phyloP scores from a whole-genome alignment of 2,888 invertebrate species.

The Leucania comma region DNA sequence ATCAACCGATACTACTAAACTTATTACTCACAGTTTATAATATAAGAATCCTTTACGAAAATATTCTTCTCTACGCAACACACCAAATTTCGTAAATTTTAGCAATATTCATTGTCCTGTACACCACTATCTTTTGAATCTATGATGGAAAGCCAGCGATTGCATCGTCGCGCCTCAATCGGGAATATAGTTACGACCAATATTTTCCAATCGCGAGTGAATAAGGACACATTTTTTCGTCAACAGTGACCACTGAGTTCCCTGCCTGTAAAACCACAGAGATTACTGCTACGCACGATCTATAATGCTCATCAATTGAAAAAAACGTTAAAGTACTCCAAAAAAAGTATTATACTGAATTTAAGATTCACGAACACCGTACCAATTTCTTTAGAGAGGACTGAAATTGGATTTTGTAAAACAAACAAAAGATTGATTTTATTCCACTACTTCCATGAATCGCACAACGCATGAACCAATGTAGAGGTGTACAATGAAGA shows the following conservation, averaged over 20 bases:
- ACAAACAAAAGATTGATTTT: constrained; percentile 71
- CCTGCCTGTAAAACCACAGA: constrained; percentile 67
- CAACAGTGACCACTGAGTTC: constrained; percentile 70
- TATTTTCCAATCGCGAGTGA: constrained; percentile 66
- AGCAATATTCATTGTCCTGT: constrained; percentile 73
- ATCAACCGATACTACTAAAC: constrained; percentile 49
- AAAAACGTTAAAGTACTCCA: constrained; percentile 18
- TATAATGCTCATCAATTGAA: constrained; percentile 26
- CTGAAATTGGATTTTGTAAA: constrained; percentile 52
- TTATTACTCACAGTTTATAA: constrained; percentile 62
- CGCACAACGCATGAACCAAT: constrained; percentile 60
- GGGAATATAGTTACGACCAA: constrained; percentile 53
- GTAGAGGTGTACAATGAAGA: constrained; percentile 18
- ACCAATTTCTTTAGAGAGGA: constrained; percentile 42
- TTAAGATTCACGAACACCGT: constrained; percentile 40
- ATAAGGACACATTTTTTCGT: constrained; percentile 71
- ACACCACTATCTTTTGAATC: constrained; percentile 76
- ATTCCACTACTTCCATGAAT: constrained; percentile 62
- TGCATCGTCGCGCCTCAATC: constrained; percentile 70
- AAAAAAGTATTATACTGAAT: constrained; percentile 14
- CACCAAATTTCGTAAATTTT: constrained; percentile 70
- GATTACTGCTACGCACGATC: constrained; percentile 69
- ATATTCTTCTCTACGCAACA: constrained; percentile 63
- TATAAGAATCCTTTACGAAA: constrained; percentile 59
- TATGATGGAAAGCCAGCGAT: constrained; percentile 71